Evolutionary conservation across 37 sponge, comb jelly and placozoan species (phyloP).

Genomic region (Aphrocallistes beatrix): DNA sequence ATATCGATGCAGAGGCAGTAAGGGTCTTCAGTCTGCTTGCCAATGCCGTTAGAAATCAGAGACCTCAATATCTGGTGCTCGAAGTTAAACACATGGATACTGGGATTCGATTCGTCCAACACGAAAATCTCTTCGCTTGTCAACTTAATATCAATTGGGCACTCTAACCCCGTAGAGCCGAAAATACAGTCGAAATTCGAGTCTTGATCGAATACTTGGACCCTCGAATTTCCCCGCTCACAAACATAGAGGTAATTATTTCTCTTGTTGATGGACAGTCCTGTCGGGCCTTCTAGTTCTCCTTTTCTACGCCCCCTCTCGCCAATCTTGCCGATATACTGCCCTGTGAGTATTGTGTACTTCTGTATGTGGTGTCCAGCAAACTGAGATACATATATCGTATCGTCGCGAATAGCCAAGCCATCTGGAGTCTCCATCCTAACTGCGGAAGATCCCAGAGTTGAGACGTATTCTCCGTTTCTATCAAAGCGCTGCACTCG

Average conservation of each 20-base stretch:
- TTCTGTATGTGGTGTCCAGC: not conserved
- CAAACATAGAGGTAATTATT: not conserved
- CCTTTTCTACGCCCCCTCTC: not conserved
- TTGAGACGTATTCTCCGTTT: not conserved
- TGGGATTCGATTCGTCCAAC: not conserved
- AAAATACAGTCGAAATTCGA: not conserved
- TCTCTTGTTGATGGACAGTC: not conserved
- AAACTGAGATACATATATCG: not conserved
- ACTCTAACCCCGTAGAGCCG: not conserved
- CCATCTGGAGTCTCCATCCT: not conserved
- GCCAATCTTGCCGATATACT: not conserved
- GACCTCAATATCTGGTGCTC: not conserved
- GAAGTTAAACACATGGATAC: not conserved
- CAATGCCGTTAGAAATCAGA: not conserved
- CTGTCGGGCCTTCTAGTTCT: not conserved
- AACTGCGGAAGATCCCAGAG: not conserved
- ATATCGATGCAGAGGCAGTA: not conserved
- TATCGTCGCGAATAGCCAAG: not conserved
- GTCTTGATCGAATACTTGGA: not conserved
- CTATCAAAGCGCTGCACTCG: not conserved
- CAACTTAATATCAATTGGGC: not conserved
- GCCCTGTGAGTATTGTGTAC: not conserved
- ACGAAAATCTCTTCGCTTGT: not conserved
- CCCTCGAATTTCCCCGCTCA: not conserved
- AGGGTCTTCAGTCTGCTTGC: not conserved